These are phyloP conservation scores for Pristiophorus japonicus DNA, from an alignment of 2,113 vertebrate species.

Conservation along the genomic window DNA sequence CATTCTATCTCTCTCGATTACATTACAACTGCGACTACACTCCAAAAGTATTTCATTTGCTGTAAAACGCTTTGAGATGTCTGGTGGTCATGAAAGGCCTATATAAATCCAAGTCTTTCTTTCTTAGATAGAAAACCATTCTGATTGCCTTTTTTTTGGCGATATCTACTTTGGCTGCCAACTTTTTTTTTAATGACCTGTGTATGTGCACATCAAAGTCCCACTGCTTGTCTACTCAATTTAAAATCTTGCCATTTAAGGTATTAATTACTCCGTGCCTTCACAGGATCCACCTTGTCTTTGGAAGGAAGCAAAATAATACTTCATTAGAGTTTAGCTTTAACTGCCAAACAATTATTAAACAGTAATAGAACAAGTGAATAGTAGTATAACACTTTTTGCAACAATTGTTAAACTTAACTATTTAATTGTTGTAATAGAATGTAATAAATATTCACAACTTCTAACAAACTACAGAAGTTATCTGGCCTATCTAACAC, in stretches of 20 bases:
- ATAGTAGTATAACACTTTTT: neutral
- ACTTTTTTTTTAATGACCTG: neutral
- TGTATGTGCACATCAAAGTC: neutral
- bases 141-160: neutral
- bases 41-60: too few relatives aligned
- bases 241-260: neutral
- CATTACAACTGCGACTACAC: too few relatives aligned
- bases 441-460: neutral
- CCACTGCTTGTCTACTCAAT: neutral
- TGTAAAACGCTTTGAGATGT: too few relatives aligned
- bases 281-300: neutral
- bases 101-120: too few relatives aligned
- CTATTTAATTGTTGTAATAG: neutral
- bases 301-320: neutral
- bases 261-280: neutral
- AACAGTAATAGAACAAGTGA: neutral
- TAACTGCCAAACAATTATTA: neutral
- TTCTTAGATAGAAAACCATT: neutral
- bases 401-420: neutral
- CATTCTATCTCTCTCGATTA: too few relatives aligned
- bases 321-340: neutral
- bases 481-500: neutral
- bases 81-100: too few relatives aligned
- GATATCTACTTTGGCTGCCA: neutral
- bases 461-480: neutral